phyloP scores from a whole-genome alignment of 2,113 vertebrate genomes.

The Misgurnus anguillicaudatus region DNA sequence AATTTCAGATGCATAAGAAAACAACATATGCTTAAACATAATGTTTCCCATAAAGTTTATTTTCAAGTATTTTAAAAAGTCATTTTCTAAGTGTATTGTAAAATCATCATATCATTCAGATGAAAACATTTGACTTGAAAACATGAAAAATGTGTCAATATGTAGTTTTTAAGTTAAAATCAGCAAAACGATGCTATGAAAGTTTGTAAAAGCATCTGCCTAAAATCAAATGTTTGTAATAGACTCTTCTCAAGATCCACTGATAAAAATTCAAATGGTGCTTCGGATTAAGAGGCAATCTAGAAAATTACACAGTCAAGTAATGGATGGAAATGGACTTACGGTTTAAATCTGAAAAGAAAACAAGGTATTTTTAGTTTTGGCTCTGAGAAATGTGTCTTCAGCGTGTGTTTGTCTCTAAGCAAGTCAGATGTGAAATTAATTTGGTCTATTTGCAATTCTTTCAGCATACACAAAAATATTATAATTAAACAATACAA shows the following conservation, averaged over 20 bases:
- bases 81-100: too few species aligned
- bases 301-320: conserved; percentile 7
- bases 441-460: background rate
- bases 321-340: background rate
- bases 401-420: conserved; percentile 44
- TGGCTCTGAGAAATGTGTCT: conserved; percentile 5
- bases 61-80: too few species aligned
- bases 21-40: too few species aligned
- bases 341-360: background rate
- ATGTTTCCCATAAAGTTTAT: too few species aligned
- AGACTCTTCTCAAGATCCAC: conserved; percentile 8
- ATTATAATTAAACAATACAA: background rate
- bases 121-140: background rate
- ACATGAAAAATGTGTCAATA: conserved; percentile 8
- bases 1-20: too few species aligned
- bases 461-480: background rate
- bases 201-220: background rate
- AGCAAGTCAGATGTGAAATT: conserved; percentile 14
- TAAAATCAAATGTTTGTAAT: background rate
- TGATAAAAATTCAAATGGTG: conserved; percentile 10
- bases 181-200: background rate
- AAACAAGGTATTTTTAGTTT: background rate
- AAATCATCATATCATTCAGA: too few species aligned
- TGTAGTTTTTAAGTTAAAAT: background rate
- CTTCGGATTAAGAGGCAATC: conserved; percentile 23